These are phyloP conservation scores for Danio choprae DNA, from an alignment of 2,797 vertebrate genomes.

Conservation along the genomic window DNA sequence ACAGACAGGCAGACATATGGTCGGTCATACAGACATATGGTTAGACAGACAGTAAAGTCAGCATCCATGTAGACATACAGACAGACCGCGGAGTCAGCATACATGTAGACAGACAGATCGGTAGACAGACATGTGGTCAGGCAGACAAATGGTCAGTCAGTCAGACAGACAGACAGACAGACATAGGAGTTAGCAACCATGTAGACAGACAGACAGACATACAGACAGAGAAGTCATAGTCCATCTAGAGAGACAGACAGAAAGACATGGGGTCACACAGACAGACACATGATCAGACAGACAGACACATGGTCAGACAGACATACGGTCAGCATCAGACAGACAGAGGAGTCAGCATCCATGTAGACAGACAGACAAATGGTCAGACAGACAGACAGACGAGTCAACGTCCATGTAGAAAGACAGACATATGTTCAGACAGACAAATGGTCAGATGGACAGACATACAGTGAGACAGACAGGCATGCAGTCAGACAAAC, in stretches of 20 bases:
- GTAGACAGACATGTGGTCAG: neutral
- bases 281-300: neutral
- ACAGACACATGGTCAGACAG: too few species aligned
- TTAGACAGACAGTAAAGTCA: neutral
- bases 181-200: too few species aligned
- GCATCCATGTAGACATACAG: neutral
- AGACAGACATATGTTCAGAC: too few species aligned
- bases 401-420: too few species aligned
- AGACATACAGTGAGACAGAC: neutral
- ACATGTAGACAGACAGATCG: too few species aligned
- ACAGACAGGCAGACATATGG: neutral
- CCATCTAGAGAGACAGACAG: neutral
- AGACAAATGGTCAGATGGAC: too few species aligned
- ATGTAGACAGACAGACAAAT: too few species aligned
- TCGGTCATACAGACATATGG: accelerated
- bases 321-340: too few species aligned
- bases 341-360: too few species aligned
- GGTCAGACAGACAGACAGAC: too few species aligned
- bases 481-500: too few species aligned
- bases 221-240: neutral
- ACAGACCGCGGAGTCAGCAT: too few species aligned
- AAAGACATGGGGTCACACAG: accelerated
- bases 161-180: neutral
- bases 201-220: neutral
- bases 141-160: neutral